Base-by-base conservation (phyloP, 1,140 invertebrate species). In the Chlorops oryzae region DNA sequence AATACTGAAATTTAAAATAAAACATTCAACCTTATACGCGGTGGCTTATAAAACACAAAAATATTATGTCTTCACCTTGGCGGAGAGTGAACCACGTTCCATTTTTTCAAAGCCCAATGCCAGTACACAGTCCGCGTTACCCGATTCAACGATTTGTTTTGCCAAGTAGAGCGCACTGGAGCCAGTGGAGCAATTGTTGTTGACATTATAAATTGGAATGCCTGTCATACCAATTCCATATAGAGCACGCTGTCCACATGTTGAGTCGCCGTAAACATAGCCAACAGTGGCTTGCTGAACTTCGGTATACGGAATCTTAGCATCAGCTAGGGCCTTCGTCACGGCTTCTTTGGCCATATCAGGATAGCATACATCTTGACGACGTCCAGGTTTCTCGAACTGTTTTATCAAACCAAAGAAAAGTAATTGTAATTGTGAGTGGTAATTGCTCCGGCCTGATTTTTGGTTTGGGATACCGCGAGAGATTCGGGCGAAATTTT, bases 91-190 rank as follows among this genome's bases (percentile, higher is more conserved):
- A 1, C 96, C 96, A 39, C 81, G 79, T 59, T 95, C 85, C 96
- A 99, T 99, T 75, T 98, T 98, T 65, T 99, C 96, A 73, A 98
- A 99, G 4, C 96, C 96, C 38, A 98, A 66, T 17, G 94, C 96
- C 32, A 99, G 72, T 1, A 89, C 86, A 71, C 96, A 94, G 65
- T 97, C 85, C 15, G 82, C 80, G 56, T 83, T 77, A 10, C 91
- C 91, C 58, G 86, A 81, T 75, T 93, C 85, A 17, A 99, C 77
- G 7, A 96, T 79, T 71, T 98, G 91, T 66, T 95, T 95, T 1
- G 84, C 93, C 62, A 99, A 74, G 51, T 85, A 82, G 1, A 99
- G 69, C 3, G 96, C 96, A 45, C 88, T 91, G 0, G 95, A 91
- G 10, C 96, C 96, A 17, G 93, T 98, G 0, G 96, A 88, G 68